These are phyloP conservation scores for Marmota flaviventris DNA, from an alignment of 2,113 vertebrate species.

Conservation along the genomic window DNA sequence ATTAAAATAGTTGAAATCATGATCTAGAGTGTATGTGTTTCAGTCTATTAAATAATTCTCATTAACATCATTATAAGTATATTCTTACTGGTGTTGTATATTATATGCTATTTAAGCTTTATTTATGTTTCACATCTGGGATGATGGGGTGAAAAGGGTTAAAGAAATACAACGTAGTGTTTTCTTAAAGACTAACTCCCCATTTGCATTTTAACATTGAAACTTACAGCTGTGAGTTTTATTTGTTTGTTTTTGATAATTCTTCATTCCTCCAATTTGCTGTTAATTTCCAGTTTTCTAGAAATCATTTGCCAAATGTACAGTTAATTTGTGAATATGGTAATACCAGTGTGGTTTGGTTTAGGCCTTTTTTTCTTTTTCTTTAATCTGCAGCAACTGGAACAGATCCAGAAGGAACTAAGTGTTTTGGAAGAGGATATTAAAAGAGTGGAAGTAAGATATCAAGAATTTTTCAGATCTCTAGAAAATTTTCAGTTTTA, in stretches of 20 bases:
- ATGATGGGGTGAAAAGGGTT: neutral
- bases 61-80: no score
- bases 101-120: neutral
- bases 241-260: neutral
- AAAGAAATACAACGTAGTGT: neutral
- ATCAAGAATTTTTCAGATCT: slow-evolving; percentile 79
- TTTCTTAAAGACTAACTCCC: slow-evolving; percentile 23
- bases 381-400: slow-evolving; percentile 94
- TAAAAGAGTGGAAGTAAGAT: slow-evolving; percentile 97
- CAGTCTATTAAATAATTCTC: no score
- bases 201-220: neutral
- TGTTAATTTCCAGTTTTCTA: slow-evolving; percentile 7
- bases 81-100: neutral
- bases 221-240: neutral
- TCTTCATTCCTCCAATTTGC: neutral
- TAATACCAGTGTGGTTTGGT: slow-evolving; percentile 80
- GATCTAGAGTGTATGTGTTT: neutral
- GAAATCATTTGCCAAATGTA: slow-evolving; percentile 32
- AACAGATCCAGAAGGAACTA: slow-evolving; percentile 99
- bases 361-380: slow-evolving; percentile 78
- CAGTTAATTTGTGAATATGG: slow-evolving; percentile 63
- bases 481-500: slow-evolving; percentile 79
- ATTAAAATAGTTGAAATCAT: neutral
- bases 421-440: slow-evolving; percentile 99
- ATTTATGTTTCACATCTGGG: neutral